These are phyloP conservation scores for Poecilobothrus nobilitatus DNA, from an alignment of 2,888 invertebrate genomes.

Conservation along the genomic window DNA sequence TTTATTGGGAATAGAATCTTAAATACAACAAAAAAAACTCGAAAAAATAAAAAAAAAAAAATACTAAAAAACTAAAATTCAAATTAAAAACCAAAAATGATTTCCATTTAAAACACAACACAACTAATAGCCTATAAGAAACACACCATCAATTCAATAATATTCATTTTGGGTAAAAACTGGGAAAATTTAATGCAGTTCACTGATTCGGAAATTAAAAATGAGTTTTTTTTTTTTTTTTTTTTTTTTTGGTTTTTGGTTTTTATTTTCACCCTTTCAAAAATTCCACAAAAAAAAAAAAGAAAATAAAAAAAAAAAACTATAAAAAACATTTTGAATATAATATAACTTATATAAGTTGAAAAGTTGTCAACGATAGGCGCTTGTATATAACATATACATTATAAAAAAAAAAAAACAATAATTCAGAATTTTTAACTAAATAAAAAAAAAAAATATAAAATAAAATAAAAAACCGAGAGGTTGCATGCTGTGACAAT, in stretches of 20 bases:
- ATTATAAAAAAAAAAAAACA: neutral
- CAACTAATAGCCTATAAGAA: neutral
- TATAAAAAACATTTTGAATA: no score
- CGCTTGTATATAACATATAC: neutral
- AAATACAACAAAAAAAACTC: no score
- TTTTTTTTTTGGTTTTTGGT: neutral
- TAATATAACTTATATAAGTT: no score
- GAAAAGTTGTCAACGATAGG: neutral
- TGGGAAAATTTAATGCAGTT: neutral
- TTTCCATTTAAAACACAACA: neutral
- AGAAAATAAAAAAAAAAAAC: neutral
- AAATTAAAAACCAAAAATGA: neutral
- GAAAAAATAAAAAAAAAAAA: no score
- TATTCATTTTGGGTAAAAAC: no score
- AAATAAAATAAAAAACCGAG: neutral
- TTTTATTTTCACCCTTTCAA: neutral
- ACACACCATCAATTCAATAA: no score
- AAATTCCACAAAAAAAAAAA: neutral
- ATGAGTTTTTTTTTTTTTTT: neutral
- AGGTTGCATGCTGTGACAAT: neutral
- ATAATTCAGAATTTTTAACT: no score
- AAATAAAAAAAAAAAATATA: neutral
- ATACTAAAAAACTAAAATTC: no score
- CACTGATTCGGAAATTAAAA: constrained; percentile 6
- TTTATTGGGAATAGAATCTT: no score